Evolutionary conservation across 2,797 vertebrate species (phyloP).

Genomic region (Apogon hyalosoma): DNA sequence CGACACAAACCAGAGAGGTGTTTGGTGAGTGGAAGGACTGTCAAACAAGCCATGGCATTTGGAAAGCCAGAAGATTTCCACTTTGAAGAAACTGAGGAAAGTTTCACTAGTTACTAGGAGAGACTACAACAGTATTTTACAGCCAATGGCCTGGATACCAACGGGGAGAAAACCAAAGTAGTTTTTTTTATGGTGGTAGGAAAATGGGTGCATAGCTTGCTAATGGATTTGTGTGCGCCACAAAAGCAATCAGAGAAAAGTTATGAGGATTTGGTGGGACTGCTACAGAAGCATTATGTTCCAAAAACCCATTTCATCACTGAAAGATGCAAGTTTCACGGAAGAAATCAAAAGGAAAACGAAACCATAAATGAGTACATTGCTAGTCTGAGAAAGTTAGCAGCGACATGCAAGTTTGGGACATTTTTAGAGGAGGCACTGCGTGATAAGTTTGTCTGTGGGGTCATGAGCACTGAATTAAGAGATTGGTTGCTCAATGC

Average conservation of each 20-base stretch:
- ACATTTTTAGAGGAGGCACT: conserved; percentile 16
- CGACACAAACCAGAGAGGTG: no score
- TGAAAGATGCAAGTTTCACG: conserved; percentile 17
- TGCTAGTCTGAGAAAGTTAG: conserved; percentile 9
- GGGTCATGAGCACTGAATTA: conserved; percentile 3
- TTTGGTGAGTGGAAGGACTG: no score
- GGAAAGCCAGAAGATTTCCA: conserved; percentile 8
- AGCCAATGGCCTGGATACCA: background rate
- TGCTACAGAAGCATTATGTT: background rate
- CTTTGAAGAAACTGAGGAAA: conserved; percentile 1
- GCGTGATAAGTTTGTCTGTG: conserved; percentile 20
- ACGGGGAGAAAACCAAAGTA: background rate
- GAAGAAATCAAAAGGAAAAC: background rate
- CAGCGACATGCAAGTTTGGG: background rate
- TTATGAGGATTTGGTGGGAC: background rate
- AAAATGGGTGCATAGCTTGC: background rate
- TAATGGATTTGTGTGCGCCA: conserved; percentile 13
- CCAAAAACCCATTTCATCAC: conserved; percentile 13
- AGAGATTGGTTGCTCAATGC: no score
- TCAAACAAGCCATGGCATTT: no score
- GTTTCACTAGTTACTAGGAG: background rate
- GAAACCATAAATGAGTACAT: conserved; percentile 19
- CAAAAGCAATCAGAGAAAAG: background rate
- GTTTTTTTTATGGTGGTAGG: background rate
- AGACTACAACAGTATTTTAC: background rate